Conservation (phyloP, 2,797 vertebrate genomes). For the Acanthis flammea region DNA sequence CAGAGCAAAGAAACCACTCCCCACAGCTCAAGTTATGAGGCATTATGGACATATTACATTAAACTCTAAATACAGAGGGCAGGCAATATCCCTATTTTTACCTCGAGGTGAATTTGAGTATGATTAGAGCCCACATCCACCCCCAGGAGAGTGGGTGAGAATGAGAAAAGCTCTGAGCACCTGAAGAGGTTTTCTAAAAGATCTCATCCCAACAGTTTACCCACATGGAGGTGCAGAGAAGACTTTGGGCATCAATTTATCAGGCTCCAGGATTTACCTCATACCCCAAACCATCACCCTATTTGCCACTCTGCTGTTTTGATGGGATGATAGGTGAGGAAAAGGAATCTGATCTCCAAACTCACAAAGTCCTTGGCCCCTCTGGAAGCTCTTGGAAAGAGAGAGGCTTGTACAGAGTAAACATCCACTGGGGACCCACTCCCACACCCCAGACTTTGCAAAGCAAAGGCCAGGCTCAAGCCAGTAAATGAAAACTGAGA, state of each 20-base stretch:
- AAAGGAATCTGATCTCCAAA: background rate
- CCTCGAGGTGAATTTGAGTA: background rate
- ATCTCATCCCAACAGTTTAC: background rate
- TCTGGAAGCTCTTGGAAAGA: background rate
- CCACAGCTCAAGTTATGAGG: background rate
- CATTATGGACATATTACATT: background rate
- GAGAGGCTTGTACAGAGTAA: background rate
- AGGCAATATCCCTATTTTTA: background rate
- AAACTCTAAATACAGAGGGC: background rate
- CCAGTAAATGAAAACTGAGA: background rate
- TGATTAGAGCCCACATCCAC: background rate
- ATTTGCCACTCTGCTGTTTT: background rate
- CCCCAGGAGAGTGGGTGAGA: background rate
- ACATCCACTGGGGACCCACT: background rate
- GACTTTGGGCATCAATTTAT: background rate
- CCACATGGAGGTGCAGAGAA: background rate
- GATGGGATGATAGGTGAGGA: background rate
- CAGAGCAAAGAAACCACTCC: background rate
- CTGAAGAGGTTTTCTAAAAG: background rate
- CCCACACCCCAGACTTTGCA: background rate
- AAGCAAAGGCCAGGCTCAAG: background rate
- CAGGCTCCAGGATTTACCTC: background rate
- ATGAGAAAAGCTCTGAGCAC: background rate
- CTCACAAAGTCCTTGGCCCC: background rate
- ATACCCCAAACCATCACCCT: background rate